phyloP scores from a whole-genome alignment of 2,888 invertebrate species.

The Nebria salina region DNA sequence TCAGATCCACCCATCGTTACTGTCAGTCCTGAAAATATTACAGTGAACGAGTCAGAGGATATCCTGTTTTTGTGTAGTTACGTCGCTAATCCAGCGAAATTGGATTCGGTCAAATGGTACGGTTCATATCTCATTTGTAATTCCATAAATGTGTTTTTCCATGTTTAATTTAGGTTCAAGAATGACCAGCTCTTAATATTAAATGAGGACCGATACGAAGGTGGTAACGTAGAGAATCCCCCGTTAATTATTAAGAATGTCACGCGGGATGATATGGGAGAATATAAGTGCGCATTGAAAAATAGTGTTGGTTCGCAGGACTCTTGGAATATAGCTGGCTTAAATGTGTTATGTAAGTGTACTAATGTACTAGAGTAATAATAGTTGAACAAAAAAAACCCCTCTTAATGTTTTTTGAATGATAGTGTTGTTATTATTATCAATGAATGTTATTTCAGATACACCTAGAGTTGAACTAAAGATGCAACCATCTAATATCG shows the following conservation, averaged over 20 bases:
- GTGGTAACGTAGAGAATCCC: slow-evolving; percentile 79
- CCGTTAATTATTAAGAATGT: slow-evolving; percentile 81
- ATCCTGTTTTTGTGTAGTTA: slow-evolving; percentile 79
- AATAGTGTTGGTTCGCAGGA: slow-evolving; percentile 82
- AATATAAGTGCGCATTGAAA: slow-evolving; percentile 82
- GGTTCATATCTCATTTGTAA: slow-evolving; percentile 52
- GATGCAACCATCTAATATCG: slow-evolving; percentile 80
- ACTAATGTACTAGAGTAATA: background rate
- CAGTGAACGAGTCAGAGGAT: slow-evolving; percentile 80
- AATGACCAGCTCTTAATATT: slow-evolving; percentile 71
- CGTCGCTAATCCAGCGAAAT: slow-evolving; percentile 85
- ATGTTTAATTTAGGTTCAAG: slow-evolving; percentile 70
- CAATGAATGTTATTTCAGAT: slow-evolving; percentile 64
- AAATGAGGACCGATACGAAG: slow-evolving; percentile 74
- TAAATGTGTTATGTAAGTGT: slow-evolving; percentile 85
- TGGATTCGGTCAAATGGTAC: slow-evolving; percentile 83
- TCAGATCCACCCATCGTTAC: slow-evolving; percentile 87
- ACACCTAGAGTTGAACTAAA: slow-evolving; percentile 80
- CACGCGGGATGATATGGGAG: slow-evolving; percentile 81
- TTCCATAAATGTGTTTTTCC: slow-evolving; percentile 11
- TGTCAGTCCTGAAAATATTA: slow-evolving; percentile 78
- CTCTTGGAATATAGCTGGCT: slow-evolving; percentile 77
- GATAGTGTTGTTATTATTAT: too few relatives aligned
- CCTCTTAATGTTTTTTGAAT: background rate
- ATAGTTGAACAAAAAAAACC: too few relatives aligned